Conservation (phyloP, 2,888 invertebrate genomes). For the Lasioglossum vierecki region DNA sequence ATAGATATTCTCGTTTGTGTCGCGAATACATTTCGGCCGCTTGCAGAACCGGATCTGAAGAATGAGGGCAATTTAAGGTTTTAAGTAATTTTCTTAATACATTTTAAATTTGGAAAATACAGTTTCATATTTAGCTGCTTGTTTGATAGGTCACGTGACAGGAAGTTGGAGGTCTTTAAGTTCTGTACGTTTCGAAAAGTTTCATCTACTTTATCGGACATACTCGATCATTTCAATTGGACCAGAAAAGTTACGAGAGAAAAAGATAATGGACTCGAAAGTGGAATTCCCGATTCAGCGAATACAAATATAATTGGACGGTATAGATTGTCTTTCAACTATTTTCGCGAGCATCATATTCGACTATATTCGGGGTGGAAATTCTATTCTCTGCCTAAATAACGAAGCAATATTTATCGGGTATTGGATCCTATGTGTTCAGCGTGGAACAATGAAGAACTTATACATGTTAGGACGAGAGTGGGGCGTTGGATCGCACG, state of each 20-base stretch:
- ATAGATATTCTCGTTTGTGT: slow-evolving; percentile 48
- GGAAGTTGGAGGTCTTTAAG: not conserved
- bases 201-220: not conserved
- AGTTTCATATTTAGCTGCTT: not conserved
- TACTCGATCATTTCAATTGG: not conserved
- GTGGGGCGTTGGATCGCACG: slow-evolving; percentile 37
- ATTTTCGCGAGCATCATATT: not conserved
- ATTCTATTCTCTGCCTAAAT: not conserved
- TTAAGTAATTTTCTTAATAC: not conserved
- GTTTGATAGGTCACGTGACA: not conserved
- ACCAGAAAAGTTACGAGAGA: not conserved
- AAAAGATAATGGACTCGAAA: not conserved
- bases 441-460: slow-evolving; percentile 62
- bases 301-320: not conserved
- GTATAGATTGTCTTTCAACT: not conserved
- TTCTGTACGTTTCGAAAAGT: not conserved
- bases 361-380: not conserved
- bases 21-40: not conserved
- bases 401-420: slow-evolving; percentile 43
- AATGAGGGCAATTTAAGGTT: not conserved
- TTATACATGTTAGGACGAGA: slow-evolving; percentile 55
- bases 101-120: not conserved
- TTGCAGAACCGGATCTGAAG: not conserved
- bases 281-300: not conserved
- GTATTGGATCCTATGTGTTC: slow-evolving; percentile 35